Evolutionary conservation across 2,797 vertebrate genomes (phyloP).

Genomic region (Myotis planiceps): DNA sequence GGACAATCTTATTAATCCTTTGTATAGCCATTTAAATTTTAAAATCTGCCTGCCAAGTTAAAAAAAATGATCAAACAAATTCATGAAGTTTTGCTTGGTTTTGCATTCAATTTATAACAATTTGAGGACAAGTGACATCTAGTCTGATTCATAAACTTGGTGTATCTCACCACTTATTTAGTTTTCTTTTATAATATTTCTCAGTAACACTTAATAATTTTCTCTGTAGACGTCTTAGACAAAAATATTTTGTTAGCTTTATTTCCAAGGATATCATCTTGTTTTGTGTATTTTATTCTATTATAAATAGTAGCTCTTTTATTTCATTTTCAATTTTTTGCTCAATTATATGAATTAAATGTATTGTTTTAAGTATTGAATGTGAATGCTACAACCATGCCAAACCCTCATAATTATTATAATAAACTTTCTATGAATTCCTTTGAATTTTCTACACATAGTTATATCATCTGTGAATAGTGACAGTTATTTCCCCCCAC

Average conservation of each 20-base stretch:
- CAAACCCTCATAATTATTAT: conserved; percentile 42
- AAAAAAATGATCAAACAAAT: neutral
- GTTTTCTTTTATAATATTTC: neutral
- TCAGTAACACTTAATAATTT: conserved; percentile 28
- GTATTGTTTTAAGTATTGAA: conserved; percentile 44
- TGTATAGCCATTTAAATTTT: neutral
- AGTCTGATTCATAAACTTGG: neutral
- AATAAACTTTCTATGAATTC: conserved; percentile 47
- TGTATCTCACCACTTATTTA: neutral
- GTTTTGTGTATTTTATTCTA: conserved; percentile 32
- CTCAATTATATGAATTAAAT: conserved; percentile 58
- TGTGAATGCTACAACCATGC: conserved; percentile 21
- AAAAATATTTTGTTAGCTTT: conserved; percentile 35
- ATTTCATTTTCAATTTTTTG: conserved; percentile 49
- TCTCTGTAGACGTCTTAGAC: neutral
- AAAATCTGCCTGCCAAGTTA: neutral
- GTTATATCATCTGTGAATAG: conserved; percentile 22
- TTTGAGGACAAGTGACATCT: neutral
- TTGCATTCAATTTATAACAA: neutral
- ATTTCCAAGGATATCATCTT: conserved; percentile 1
- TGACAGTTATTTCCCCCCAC: neutral
- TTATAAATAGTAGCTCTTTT: conserved; percentile 25
- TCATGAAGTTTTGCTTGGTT: neutral
- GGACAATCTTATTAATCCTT: neutral
- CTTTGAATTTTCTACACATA: conserved; percentile 43